Conservation (phyloP, 2,797 vertebrate species). For the Malacoctenus gilli region DNA sequence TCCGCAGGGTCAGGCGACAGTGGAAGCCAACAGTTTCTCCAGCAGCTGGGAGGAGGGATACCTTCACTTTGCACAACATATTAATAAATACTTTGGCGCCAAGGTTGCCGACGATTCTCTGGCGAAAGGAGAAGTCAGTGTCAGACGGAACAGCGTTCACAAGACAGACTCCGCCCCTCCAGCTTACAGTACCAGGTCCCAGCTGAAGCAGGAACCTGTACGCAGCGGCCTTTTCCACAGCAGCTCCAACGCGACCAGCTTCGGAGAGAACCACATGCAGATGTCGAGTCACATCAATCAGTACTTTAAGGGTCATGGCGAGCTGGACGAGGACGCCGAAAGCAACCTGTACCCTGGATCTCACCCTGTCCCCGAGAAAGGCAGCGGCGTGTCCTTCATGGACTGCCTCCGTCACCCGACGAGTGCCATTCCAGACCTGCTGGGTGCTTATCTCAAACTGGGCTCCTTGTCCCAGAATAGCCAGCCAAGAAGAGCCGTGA, state of each 20-base stretch:
- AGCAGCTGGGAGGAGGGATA: conserved; percentile 72
- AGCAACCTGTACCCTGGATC: neutral
- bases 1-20: neutral
- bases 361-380: conserved; percentile 6
- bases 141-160: conserved; percentile 5
- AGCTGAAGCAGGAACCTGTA: conserved; percentile 26
- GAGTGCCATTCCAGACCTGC: conserved; percentile 61
- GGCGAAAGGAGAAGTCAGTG: neutral
- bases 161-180: conserved; percentile 11
- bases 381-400: conserved; percentile 56
- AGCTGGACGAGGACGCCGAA: conserved; percentile 37
- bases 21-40: conserved; percentile 11
- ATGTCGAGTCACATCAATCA: conserved; percentile 72
- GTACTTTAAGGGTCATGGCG: conserved; percentile 69
- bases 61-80: conserved; percentile 69
- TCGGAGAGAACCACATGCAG: conserved; percentile 72
- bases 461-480: conserved; percentile 14
- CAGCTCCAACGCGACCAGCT: conserved; percentile 61
- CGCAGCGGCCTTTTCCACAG: conserved; percentile 69
- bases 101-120: conserved; percentile 53
- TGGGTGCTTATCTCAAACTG: conserved; percentile 57
- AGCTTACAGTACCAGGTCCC: conserved; percentile 2
- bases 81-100: conserved; percentile 79
- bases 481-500: conserved; percentile 9
- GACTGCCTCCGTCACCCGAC: conserved; percentile 65